phyloP scores from a whole-genome alignment of 2,113 vertebrate species.

The Naja naja region DNA sequence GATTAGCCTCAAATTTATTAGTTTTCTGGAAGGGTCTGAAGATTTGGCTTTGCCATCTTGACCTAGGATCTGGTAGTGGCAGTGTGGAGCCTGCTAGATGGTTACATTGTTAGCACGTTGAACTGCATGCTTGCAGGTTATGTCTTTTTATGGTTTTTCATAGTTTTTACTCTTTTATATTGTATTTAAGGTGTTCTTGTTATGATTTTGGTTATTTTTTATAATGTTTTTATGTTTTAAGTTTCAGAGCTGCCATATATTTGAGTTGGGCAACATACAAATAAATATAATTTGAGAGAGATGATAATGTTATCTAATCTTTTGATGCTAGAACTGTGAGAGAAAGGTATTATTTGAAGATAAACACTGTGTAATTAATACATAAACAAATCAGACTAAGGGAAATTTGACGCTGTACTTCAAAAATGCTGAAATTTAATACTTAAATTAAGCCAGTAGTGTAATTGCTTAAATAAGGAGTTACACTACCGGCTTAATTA shows the following conservation, averaged over 20 bases:
- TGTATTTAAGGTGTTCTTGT: not conserved
- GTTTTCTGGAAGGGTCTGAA: not conserved
- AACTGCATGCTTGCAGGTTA: not conserved
- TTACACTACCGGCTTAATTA: not conserved
- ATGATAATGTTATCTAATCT: not conserved
- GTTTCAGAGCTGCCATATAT: not conserved
- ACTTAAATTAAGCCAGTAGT: too few species aligned
- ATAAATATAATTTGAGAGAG: not conserved
- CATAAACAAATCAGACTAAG: not conserved
- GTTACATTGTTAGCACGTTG: not conserved
- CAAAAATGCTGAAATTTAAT: not conserved
- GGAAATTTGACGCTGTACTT: not conserved
- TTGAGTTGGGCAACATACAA: not conserved
- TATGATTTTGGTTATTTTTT: not conserved
- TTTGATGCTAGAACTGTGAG: not conserved
- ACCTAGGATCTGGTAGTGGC: not conserved
- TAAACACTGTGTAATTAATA: not conserved
- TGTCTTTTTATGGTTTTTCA: not conserved
- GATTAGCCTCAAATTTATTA: not conserved
- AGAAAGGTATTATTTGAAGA: not conserved
- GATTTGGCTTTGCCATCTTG: not conserved
- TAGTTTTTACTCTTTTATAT: not conserved
- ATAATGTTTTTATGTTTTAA: not conserved
- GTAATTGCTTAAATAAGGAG: not conserved
- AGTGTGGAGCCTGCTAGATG: not conserved